Base-by-base conservation (phyloP, 2,797 vertebrate genomes). In the Syngnathus rostellatus region DNA sequence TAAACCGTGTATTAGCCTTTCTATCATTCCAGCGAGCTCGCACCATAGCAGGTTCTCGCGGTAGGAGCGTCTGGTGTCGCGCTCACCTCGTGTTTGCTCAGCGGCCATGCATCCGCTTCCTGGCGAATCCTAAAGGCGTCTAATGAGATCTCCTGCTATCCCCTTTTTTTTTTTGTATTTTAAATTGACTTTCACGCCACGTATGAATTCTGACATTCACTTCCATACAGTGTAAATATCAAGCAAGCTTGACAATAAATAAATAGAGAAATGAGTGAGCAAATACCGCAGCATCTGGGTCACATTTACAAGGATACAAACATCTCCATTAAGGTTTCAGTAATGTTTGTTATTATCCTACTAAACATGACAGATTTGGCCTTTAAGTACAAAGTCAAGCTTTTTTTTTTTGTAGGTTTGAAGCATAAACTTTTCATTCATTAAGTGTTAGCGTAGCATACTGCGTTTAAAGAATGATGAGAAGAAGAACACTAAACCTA, bases 181-280 rank as follows among this genome's bases (percentile, higher is more conserved):
- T 66, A 66, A 73, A 70, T 76, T 65, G 63, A 51, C 58, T 76
- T 72, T 82, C 66, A 62, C 51, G 38, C 72, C 74, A 62, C 68
- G 83, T 83, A 86, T 87, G 72, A 81, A 77, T 81, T 71, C 71
- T 75, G 79, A 85, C 77, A 45, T 83, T 73, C 70, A 68, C 69
- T 74, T 83, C 74, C 70, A 84, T 84, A 77, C 85, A 78, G 67
- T 81, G 72, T 81, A 85, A 88, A 84, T 83, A 87, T 82, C 73
- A 77, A 77, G 76, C 76, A 82, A 77, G 74, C 77, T 63, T 74
- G 77, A 82, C 77, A 82, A 86, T 81, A 86, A 85, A 81, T 78
- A 87, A 81, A 87, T 76, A 81, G 57, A 77, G 68, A 72, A 80
- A 72, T 66, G 70, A 82, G 76, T 72, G 64, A 23, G 72, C 73